A percentile compares a stretch with the other conserved stretches of the same genome.
phyloP scores from a whole-genome alignment of 2,113 vertebrate species.

The Rhinogobius similis region DNA sequence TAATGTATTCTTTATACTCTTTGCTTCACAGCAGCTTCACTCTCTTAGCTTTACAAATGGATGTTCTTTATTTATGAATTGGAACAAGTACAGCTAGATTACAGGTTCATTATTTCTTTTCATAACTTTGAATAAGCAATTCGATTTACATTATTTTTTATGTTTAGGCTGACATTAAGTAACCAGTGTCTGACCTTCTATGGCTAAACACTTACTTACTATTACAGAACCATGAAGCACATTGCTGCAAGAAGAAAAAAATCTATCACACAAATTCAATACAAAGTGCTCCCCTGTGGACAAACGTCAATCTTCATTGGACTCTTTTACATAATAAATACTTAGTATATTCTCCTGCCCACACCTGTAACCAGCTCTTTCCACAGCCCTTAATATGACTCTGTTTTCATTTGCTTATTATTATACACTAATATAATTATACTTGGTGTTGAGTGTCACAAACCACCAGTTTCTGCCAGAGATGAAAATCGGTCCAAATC shows the following conservation, averaged over 20 bases:
- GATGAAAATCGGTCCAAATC: conserved; percentile 46
- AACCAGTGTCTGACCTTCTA: not conserved
- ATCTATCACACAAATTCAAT: not conserved
- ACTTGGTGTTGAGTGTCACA: conserved; percentile 23
- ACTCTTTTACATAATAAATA: conserved; percentile 21
- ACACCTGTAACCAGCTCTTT: conserved; percentile 25
- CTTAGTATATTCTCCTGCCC: conserved; percentile 27
- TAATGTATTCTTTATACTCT: not conserved
- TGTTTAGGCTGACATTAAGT: not conserved
- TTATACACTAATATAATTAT: conserved; percentile 39
- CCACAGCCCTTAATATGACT: conserved; percentile 36
- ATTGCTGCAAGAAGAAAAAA: too few relatives aligned
- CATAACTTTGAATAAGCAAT: not conserved
- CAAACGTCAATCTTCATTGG: conserved; percentile 21
- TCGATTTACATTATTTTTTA: not conserved
- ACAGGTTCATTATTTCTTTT: too few relatives aligned
- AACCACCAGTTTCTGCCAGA: conserved; percentile 36
- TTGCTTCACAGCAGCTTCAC: not conserved
- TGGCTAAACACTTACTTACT: not conserved
- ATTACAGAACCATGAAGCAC: not conserved
- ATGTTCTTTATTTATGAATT: not conserved
- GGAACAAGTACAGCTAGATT: too few relatives aligned
- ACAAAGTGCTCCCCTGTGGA: not conserved
- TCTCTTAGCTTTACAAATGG: not conserved
- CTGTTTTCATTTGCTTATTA: conserved; percentile 31